Conservation (phyloP, 2,113 vertebrate genomes). For the Heterotilapia buettikoferi region DNA sequence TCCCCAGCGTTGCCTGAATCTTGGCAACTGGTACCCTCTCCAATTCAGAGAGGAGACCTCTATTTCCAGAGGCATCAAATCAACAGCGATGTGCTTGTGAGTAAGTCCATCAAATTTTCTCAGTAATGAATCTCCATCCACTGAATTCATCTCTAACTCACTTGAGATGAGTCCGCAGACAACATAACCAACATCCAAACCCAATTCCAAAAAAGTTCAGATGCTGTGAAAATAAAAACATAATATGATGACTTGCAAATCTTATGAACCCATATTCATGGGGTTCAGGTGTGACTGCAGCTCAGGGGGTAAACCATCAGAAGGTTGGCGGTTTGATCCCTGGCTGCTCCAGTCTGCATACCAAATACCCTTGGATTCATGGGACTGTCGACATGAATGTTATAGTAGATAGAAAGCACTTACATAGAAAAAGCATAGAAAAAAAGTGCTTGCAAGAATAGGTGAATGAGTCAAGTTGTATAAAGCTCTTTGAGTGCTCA, state of each 20-base stretch:
- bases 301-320: neutral
- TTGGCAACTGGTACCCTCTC: conserved; percentile 39
- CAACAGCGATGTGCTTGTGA: conserved; percentile 51
- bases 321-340: neutral
- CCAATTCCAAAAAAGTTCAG: neutral
- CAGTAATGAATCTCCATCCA: conserved; percentile 39
- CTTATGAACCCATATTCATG: neutral
- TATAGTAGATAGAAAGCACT: too few species aligned
- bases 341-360: neutral
- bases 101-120: conserved; percentile 29
- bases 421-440: neutral
- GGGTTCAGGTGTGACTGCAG: neutral
- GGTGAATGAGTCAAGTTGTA: too few species aligned
- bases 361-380: too few species aligned
- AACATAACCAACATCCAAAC: neutral
- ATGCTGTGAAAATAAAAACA: neutral
- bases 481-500: too few species aligned
- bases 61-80: conserved; percentile 24
- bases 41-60: conserved; percentile 48
- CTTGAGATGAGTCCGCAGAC: neutral
- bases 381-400: too few species aligned
- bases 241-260: neutral
- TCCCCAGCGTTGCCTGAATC: conserved; percentile 21
- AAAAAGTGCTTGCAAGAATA: too few species aligned
- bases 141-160: neutral